Evolutionary conservation across 2,113 vertebrate genomes (phyloP).

Genomic region (Otis tarda): DNA sequence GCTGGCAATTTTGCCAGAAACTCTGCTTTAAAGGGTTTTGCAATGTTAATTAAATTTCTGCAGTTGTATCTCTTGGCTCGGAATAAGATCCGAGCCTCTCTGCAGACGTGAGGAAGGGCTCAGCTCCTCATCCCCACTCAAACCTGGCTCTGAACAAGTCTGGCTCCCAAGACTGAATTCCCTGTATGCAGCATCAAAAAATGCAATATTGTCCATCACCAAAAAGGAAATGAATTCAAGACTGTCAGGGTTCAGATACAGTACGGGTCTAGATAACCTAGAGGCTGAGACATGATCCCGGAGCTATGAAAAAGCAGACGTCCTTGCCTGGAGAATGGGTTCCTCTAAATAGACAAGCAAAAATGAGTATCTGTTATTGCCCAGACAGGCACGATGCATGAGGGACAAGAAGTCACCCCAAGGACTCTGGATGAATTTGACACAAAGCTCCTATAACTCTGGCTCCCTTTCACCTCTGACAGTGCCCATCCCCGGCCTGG

Average conservation of each 20-base stretch:
- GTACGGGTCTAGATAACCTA: neutral
- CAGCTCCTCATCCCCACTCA: neutral
- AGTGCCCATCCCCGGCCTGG: fast-evolving
- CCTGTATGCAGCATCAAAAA: neutral
- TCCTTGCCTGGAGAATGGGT: neutral
- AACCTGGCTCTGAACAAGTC: neutral
- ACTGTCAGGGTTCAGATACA: neutral
- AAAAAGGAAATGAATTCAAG: neutral
- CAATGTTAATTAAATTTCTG: constrained; percentile 10
- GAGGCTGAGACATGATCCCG: neutral
- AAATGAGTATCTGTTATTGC: neutral
- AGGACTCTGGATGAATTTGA: neutral
- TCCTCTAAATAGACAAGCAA: neutral
- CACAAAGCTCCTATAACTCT: neutral
- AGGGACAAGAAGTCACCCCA: neutral
- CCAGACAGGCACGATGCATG: neutral
- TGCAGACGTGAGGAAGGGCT: neutral
- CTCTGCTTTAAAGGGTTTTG: constrained; percentile 1
- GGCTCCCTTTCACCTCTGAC: neutral
- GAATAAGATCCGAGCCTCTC: neutral
- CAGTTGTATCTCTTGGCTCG: constrained; percentile 2
- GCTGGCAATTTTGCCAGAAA: neutral
- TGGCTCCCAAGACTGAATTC: neutral
- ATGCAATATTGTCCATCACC: neutral
- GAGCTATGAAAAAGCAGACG: neutral